Conservation (phyloP, 2,888 invertebrate species). For the Heliconius ethilla region DNA sequence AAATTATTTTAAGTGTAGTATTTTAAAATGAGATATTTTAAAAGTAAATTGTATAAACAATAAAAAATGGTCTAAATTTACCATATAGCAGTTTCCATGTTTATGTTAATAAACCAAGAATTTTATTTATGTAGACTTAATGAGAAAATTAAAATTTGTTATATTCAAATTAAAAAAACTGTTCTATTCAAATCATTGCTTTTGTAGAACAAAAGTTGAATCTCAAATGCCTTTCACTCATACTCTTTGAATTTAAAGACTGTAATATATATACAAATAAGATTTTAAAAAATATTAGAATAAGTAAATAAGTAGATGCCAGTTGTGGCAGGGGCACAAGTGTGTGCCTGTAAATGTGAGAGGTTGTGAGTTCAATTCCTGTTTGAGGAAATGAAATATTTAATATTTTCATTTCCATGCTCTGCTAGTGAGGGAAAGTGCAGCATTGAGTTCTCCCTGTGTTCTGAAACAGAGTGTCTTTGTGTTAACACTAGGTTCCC, state of each 20-base stretch:
- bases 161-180: neutral
- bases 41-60: neutral
- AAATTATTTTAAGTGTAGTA: no score
- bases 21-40: no score
- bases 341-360: neutral
- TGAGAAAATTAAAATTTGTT: conserved; percentile 12
- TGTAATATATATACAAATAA: neutral
- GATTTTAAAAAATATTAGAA: neutral
- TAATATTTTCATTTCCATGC: no score
- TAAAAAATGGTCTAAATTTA: neutral
- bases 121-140: neutral
- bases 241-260: neutral
- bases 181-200: conserved; percentile 19
- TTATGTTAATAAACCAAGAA: conserved; percentile 1
- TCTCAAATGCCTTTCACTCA: neutral
- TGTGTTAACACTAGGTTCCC: no score
- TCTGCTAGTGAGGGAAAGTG: no score
- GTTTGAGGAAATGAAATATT: no score
- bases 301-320: no score
- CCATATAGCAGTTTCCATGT: neutral
- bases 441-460: no score
- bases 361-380: neutral
- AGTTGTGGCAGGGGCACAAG: neutral
- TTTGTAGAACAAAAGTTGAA: conserved; percentile 10
- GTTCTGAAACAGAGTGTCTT: no score